Evolutionary conservation across 2,888 invertebrate genomes (phyloP).

Genomic region (Eupithecia pulchellata): DNA sequence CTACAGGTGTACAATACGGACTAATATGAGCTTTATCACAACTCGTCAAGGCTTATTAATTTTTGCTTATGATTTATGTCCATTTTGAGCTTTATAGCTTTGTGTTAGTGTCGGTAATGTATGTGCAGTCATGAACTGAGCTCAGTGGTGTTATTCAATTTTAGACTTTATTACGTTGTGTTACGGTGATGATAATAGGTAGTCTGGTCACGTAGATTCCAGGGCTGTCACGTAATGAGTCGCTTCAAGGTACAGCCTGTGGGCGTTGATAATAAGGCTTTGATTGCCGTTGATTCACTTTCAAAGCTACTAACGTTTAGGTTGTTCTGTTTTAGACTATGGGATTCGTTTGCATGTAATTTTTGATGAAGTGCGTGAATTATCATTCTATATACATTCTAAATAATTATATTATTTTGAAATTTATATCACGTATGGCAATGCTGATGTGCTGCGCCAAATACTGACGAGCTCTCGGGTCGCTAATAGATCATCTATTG

Average conservation of each 20-base stretch:
- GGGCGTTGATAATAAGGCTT: conserved; percentile 41
- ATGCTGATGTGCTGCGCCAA: too few species aligned
- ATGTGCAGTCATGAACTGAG: conserved; percentile 19
- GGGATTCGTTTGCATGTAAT: conserved; percentile 12
- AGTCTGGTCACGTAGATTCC: conserved; percentile 39
- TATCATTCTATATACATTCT: background rate
- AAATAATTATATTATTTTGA: too few species aligned
- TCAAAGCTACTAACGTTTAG: conserved; percentile 37
- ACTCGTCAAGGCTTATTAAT: conserved; percentile 30
- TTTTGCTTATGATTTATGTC: conserved; percentile 24
- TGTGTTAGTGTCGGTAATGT: conserved; percentile 18
- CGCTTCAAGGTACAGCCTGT: conserved; percentile 36
- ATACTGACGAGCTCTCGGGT: too few species aligned
- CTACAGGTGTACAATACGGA: conserved; percentile 8
- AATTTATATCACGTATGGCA: too few species aligned
- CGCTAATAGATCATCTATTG: too few species aligned
- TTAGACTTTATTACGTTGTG: conserved; percentile 33
- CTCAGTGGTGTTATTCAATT: conserved; percentile 30
- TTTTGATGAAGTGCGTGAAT: background rate
- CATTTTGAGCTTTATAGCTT: conserved; percentile 21
- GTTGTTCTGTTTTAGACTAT: conserved; percentile 27
- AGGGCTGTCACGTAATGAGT: conserved; percentile 43
- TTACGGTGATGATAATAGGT: conserved; percentile 23
- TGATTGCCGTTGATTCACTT: conserved; percentile 43
- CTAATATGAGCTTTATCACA: conserved; percentile 27